A percentile compares a stretch with the other conserved stretches of the same genome.
These are phyloP conservation scores for Labeo catla DNA, from an alignment of 2,113 vertebrate species.

Conservation along the genomic window DNA sequence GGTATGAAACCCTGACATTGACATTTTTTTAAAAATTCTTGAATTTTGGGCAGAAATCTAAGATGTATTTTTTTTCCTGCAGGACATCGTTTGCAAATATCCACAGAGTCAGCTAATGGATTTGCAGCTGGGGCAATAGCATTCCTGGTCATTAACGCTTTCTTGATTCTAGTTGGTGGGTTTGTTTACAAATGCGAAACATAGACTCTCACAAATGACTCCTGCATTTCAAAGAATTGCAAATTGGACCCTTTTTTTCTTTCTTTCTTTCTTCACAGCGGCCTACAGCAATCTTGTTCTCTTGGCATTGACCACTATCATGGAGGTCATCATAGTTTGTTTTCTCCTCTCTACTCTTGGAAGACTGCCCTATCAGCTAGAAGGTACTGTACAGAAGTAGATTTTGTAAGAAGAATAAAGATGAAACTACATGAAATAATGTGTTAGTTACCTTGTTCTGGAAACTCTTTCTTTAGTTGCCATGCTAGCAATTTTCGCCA, in stretches of 20 bases:
- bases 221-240: neutral
- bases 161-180: conserved; percentile 82
- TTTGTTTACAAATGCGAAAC: neutral
- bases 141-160: conserved; percentile 82
- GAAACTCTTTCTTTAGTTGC: conserved; percentile 69
- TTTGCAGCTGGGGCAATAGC: conserved; percentile 82
- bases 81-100: conserved; percentile 74
- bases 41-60: neutral
- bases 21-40: neutral
- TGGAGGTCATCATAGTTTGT: conserved; percentile 83
- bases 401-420: neutral
- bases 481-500: conserved; percentile 76
- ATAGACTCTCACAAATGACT: neutral
- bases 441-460: neutral
- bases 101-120: conserved; percentile 62
- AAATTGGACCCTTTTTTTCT: neutral
- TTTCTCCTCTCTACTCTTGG: conserved; percentile 84
- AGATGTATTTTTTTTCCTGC: neutral
- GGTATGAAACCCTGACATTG: conserved; percentile 65
- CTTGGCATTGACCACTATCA: conserved; percentile 74
- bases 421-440: neutral
- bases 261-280: conserved; percentile 71
- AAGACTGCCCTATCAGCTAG: conserved; percentile 78
- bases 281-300: conserved; percentile 80
- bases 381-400: conserved; percentile 74